Evolutionary conservation across 2,113 vertebrate species (phyloP).

Genomic region (Pipa parva): DNA sequence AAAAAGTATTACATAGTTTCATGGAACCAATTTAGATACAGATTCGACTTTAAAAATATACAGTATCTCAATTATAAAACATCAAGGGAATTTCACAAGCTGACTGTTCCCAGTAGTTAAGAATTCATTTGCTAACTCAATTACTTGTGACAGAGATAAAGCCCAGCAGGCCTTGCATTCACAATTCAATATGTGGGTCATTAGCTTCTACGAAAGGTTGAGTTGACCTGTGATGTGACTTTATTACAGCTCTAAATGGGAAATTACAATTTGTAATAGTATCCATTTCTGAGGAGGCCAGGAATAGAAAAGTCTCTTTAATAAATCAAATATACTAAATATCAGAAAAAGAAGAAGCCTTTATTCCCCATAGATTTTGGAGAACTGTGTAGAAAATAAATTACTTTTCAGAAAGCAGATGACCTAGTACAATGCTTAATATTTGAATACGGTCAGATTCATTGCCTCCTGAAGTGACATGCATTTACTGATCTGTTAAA

Average conservation of each 20-base stretch:
- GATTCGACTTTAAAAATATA: constrained; percentile 20
- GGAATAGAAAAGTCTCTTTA: neutral
- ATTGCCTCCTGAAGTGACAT: too few relatives aligned
- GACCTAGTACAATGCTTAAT: neutral
- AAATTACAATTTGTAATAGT: constrained; percentile 30
- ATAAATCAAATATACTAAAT: neutral
- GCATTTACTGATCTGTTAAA: too few relatives aligned
- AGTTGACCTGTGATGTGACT: constrained; percentile 32
- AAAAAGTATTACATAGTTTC: neutral
- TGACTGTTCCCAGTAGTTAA: constrained; percentile 26
- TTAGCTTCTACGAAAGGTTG: constrained; percentile 24
- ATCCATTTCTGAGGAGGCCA: constrained; percentile 23
- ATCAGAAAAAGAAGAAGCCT: neutral
- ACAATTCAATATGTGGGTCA: constrained; percentile 34
- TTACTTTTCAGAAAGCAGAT: constrained; percentile 1
- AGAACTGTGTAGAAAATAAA: constrained; percentile 6
- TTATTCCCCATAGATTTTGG: neutral
- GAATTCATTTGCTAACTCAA: constrained; percentile 39
- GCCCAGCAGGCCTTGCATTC: constrained; percentile 35
- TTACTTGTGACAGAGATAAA: constrained; percentile 28
- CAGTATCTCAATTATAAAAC: constrained; percentile 11
- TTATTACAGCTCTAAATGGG: constrained; percentile 30
- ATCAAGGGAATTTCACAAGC: constrained; percentile 8
- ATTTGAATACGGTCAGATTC: too few relatives aligned
- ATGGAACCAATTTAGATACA: constrained; percentile 6